A percentile compares a stretch with the other conserved stretches of the same genome.
These are phyloP conservation scores for Mylabris sibirica DNA, from an alignment of 2,888 invertebrate genomes.

Conservation along the genomic window DNA sequence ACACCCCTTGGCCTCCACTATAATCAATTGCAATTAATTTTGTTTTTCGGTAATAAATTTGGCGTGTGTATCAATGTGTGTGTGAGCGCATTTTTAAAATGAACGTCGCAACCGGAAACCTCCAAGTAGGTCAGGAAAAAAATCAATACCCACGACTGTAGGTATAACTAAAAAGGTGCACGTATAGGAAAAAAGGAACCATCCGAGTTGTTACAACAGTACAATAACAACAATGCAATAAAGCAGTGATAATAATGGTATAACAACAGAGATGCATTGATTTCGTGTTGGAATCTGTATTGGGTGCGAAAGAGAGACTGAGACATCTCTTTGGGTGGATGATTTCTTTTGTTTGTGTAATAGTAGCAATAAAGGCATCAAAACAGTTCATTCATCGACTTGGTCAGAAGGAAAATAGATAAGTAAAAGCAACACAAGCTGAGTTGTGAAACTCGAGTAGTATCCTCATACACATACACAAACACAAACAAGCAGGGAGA, in stretches of 20 bases:
- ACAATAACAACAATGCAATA: constrained; percentile 36
- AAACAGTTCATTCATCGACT: constrained; percentile 59
- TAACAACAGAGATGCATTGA: constrained; percentile 50
- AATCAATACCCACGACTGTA: constrained; percentile 42
- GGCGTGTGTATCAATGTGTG: neutral
- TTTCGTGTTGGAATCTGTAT: constrained; percentile 54
- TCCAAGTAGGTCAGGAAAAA: constrained; percentile 42
- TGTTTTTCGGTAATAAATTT: neutral
- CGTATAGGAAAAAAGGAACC: constrained; percentile 23
- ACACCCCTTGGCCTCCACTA: neutral
- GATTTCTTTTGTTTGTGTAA: constrained; percentile 54
- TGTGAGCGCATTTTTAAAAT: neutral
- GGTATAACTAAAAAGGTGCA: neutral
- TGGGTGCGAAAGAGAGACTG: constrained; percentile 44
- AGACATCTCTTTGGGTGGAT: constrained; percentile 32
- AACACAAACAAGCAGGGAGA: neutral
- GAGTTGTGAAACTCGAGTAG: constrained; percentile 54
- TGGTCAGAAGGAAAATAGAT: constrained; percentile 52
- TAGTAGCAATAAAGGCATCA: constrained; percentile 58
- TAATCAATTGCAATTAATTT: neutral
- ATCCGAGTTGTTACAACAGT: neutral
- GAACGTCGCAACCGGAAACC: constrained; percentile 7
- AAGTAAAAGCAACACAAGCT: constrained; percentile 51
- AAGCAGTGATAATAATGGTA: constrained; percentile 32
- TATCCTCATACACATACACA: neutral